Percentiles rank a stretch among this genome's conserved stretches.
phyloP scores from a whole-genome alignment of 2,113 vertebrate genomes.

The Daboia siamensis region DNA sequence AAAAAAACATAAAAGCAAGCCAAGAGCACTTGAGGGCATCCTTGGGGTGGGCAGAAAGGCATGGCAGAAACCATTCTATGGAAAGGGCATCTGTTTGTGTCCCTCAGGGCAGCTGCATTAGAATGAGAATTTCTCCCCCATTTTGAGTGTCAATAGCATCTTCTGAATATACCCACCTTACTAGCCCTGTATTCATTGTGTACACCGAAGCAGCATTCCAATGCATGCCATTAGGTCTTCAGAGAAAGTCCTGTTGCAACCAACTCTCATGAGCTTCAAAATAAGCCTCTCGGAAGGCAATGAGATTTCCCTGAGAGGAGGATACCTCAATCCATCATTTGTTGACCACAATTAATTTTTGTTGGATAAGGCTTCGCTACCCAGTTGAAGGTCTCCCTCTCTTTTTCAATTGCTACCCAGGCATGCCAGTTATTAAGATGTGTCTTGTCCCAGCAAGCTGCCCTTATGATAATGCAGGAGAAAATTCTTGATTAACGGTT shows the following conservation, averaged over 20 bases:
- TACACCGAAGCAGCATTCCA: neutral
- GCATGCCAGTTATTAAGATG: constrained; percentile 31
- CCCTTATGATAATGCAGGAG: constrained; percentile 13
- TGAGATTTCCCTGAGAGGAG: neutral
- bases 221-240: neutral
- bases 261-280: neutral
- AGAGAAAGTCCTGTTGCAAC: neutral
- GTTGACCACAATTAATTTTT: neutral
- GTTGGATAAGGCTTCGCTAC: neutral
- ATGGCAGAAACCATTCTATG: neutral
- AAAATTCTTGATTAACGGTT: neutral
- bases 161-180: neutral
- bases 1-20: neutral
- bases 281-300: neutral
- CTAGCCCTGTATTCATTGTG: neutral
- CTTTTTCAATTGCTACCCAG: neutral
- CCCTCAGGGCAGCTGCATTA: neutral
- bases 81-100: neutral
- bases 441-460: neutral
- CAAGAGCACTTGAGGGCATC: neutral
- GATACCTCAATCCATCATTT: neutral
- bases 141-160: neutral
- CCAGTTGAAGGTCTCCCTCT: neutral
- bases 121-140: neutral
- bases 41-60: neutral